phyloP scores from a whole-genome alignment of 92 coral and sea anemone genomes.

The Heteractis magnifica region DNA sequence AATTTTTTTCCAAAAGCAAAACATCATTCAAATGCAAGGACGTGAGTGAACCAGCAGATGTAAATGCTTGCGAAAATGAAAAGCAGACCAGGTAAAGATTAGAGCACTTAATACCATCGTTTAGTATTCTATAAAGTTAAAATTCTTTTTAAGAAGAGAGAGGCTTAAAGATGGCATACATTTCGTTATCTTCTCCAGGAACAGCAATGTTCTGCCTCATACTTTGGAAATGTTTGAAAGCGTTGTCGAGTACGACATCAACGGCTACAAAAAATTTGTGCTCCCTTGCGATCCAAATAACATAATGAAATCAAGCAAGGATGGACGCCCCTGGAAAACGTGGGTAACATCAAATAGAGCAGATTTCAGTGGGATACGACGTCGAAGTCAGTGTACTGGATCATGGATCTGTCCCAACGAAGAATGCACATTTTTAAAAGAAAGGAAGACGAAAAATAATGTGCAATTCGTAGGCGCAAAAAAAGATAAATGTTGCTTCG shows the following conservation, averaged over 20 bases:
- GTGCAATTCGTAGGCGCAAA: constrained; percentile 41
- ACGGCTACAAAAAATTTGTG: constrained; percentile 27
- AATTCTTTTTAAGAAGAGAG: neutral
- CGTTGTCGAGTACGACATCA: constrained; percentile 20
- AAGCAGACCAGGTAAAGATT: constrained; percentile 1
- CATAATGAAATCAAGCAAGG: constrained; percentile 47
- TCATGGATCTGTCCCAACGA: constrained; percentile 48
- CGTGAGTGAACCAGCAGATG: neutral
- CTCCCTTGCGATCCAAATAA: constrained; percentile 31
- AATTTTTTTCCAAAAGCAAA: neutral
- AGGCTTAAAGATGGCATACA: constrained; percentile 3
- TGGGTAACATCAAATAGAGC: constrained; percentile 55
- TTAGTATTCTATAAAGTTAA: neutral
- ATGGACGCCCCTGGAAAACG: constrained; percentile 64
- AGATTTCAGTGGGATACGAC: constrained; percentile 43
- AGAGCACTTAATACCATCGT: neutral
- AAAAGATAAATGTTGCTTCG: constrained; percentile 23
- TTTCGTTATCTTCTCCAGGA: neutral
- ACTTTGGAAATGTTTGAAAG: neutral
- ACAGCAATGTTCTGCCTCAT: neutral
- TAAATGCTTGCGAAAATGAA: neutral
- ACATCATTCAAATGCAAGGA: constrained; percentile 1
- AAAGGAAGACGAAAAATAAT: constrained; percentile 26
- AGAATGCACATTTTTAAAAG: constrained; percentile 31
- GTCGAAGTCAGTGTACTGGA: constrained; percentile 56